These are phyloP conservation scores for Todiramphus chloris DNA, from an alignment of 2,113 vertebrate genomes.

Conservation along the genomic window DNA sequence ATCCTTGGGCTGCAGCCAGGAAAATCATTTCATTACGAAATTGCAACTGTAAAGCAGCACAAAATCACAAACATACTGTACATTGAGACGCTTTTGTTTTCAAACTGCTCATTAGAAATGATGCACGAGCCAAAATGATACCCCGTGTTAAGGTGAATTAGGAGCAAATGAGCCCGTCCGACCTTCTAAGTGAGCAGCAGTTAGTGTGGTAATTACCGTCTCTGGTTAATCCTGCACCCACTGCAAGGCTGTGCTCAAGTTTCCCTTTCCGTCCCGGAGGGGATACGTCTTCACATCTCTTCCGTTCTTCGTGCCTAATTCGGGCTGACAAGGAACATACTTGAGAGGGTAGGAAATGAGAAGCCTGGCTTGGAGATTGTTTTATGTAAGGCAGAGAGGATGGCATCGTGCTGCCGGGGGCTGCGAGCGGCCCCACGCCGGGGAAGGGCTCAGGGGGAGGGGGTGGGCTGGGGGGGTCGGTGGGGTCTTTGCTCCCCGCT, in stretches of 20 bases:
- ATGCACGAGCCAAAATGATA: slow-evolving; percentile 39
- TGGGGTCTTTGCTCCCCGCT: neutral
- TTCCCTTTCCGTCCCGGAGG: slow-evolving; percentile 42
- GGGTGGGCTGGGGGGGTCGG: neutral
- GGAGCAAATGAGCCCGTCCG: neutral
- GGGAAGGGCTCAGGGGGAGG: neutral
- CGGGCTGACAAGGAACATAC: slow-evolving; percentile 61
- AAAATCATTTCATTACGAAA: slow-evolving; percentile 19
- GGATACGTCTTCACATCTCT: slow-evolving; percentile 35
- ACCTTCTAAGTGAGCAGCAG: neutral
- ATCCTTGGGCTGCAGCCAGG: slow-evolving; percentile 62
- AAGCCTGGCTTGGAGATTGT: slow-evolving; percentile 29
- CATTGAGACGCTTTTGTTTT: slow-evolving; percentile 57
- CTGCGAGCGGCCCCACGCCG: fast-evolving
- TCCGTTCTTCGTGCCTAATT: slow-evolving; percentile 64
- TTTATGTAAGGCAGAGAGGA: slow-evolving; percentile 29
- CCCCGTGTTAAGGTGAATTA: slow-evolving; percentile 48
- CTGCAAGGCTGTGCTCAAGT: neutral
- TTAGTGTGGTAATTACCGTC: neutral
- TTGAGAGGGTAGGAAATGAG: slow-evolving; percentile 58
- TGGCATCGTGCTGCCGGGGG: neutral
- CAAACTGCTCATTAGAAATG: slow-evolving; percentile 65
- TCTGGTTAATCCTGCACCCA: neutral
- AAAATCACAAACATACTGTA: slow-evolving; percentile 51
- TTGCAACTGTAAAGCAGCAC: slow-evolving; percentile 28